Evolutionary conservation across 2,888 invertebrate genomes (phyloP), one percentile per base, ranked within the genome.

Genomic region (Ophonus ardosiacus): DNA sequence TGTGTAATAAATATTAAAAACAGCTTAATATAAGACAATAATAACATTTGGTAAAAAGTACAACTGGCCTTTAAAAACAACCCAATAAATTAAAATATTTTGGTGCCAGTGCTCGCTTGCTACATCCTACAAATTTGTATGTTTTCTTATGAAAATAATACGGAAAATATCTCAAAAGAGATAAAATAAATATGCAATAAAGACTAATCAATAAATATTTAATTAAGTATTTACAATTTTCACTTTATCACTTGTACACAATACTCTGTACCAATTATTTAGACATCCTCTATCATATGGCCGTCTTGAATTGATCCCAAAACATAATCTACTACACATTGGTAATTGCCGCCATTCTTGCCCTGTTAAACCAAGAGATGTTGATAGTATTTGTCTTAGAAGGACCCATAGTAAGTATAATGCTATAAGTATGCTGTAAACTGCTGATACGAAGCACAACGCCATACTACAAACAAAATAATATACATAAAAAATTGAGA

Each of bases 321-420:
- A 86, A 83, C 88, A 89, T 76, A 89, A 86, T 87, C 89, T 90
- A 5, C 87, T 86, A 5, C 85, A 86, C 1, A 89, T 86, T 5
- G 90, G 87, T 43, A 90, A 86, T 74, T 89, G 89, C 68, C 90
- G 90, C 91, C 92, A 93, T 89, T 93, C 93, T 80, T 91, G 91
- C 51, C 92, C 88, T 0, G 93, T 93, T 85, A 92, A 88, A 7
- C 93, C 93, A 57, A 92, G 89, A 10, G 93, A 92, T 63, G 93
- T 90, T 43, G 92, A 88, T 87, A 91, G 89, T 18, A 90, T 86
- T 87, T 90, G 90, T 81, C 90, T 89, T 56, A 90, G 81, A 21
- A 89, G 86, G 31, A 79, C 80, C 65, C 40, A 63, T 2, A 85
- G 61, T 63, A 85, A 85, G 79, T 63, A 84, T 24, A 81, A 17